These are phyloP conservation scores for Zeus faber DNA, from an alignment of 2,113 vertebrate species.

Conservation along the genomic window DNA sequence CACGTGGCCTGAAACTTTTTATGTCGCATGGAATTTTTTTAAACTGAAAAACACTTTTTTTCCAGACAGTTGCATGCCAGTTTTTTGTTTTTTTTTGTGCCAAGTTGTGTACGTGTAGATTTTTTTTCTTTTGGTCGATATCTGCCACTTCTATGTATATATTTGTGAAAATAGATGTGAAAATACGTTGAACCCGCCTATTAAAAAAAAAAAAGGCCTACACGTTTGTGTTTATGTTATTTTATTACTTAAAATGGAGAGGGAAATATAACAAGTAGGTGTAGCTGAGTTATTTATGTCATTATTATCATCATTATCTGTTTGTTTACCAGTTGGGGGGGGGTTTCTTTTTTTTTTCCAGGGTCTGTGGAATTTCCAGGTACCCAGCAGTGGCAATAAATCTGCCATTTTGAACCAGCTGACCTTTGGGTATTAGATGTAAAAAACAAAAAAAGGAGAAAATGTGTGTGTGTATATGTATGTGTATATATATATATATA, in stretches of 20 bases:
- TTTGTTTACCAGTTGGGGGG: conserved; percentile 7
- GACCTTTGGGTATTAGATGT: not conserved
- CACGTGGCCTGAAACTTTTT: not conserved
- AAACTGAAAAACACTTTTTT: too few species aligned
- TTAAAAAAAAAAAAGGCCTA: conserved; percentile 13
- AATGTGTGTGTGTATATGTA: conserved; percentile 17
- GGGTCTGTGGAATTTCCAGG: conserved; percentile 20
- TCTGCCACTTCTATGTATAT: conserved; percentile 41
- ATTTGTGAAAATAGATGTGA: conserved; percentile 32
- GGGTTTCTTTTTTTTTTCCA: conserved; percentile 13
- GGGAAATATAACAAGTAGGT: not conserved
- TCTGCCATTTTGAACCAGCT: conserved; percentile 4
- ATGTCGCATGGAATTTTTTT: too few species aligned
- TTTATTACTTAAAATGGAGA: not conserved
- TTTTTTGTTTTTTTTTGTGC: conserved; percentile 31
- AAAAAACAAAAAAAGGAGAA: too few species aligned
- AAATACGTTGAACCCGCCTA: conserved; percentile 28
- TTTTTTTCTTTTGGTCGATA: conserved; percentile 12
- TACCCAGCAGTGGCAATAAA: conserved; percentile 7
- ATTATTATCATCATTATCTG: conserved; percentile 1
- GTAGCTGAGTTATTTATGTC: conserved; percentile 1
- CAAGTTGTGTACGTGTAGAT: conserved; percentile 28
- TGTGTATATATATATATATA: not conserved
- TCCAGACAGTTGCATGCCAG: conserved; percentile 23
- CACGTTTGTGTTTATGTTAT: not conserved